These are phyloP conservation scores for Seriola quinqueradiata DNA, from an alignment of 2,113 vertebrate genomes.

Conservation along the genomic window DNA sequence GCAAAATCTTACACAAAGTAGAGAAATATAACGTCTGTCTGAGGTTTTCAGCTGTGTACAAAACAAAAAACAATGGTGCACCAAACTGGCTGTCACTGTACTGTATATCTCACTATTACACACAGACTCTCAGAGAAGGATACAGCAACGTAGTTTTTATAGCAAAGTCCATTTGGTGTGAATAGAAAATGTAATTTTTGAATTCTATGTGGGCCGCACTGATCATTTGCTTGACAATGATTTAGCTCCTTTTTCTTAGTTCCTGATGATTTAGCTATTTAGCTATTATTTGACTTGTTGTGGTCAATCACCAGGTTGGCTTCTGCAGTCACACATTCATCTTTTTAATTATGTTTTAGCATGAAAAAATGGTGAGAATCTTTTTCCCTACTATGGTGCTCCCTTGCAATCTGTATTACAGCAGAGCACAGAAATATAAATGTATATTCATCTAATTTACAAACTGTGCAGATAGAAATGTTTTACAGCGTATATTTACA, in stretches of 20 bases:
- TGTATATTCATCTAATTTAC: constrained; percentile 74
- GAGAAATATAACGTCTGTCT: constrained; percentile 53
- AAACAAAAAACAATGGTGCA: constrained; percentile 70
- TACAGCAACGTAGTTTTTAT: constrained; percentile 62
- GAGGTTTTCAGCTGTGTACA: constrained; percentile 61
- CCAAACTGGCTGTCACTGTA: constrained; percentile 58
- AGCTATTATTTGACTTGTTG: background rate
- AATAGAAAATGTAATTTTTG: constrained; percentile 56
- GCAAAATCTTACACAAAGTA: constrained; percentile 70
- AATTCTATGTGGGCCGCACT: constrained; percentile 42
- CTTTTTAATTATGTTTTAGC: constrained; percentile 31
- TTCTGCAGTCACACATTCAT: constrained; percentile 30
- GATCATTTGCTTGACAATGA: constrained; percentile 7
- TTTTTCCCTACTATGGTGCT: constrained; percentile 57
- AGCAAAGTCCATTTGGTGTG: constrained; percentile 55
- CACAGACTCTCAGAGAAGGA: constrained; percentile 51
- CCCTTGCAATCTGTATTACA: constrained; percentile 70
- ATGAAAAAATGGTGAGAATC: constrained; percentile 41
- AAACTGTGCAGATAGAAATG: constrained; percentile 74
- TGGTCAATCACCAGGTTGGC: background rate
- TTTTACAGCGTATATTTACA: constrained; percentile 69
- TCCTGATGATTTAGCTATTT: background rate
- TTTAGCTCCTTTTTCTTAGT: constrained; percentile 14
- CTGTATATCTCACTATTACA: constrained; percentile 63
- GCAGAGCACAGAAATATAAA: constrained; percentile 67